Evolutionary conservation across 2,113 vertebrate genomes (phyloP).

Genomic region (Anser brachyrhynchus): DNA sequence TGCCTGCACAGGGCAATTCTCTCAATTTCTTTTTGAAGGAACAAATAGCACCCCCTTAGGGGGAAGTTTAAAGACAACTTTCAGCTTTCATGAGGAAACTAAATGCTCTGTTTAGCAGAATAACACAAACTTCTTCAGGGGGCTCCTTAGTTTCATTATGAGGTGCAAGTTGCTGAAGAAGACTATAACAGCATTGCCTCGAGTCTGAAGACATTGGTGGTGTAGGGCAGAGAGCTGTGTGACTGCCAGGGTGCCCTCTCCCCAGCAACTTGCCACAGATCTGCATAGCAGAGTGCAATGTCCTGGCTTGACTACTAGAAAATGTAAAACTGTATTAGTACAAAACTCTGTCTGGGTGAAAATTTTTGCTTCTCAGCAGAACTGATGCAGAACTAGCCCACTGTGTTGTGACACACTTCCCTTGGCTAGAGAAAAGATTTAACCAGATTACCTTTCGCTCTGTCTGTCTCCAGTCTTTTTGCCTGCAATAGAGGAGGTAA

Average conservation of each 20-base stretch:
- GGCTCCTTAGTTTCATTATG: accelerated
- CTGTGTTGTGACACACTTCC: neutral
- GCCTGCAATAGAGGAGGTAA: neutral
- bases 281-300: neutral
- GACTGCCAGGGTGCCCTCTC: neutral
- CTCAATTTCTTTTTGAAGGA: neutral
- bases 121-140: neutral
- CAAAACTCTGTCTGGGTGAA: neutral
- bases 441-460: neutral
- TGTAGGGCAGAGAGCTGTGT: neutral
- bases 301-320: neutral
- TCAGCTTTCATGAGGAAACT: neutral
- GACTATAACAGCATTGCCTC: neutral
- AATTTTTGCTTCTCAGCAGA: neutral
- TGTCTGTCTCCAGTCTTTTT: neutral
- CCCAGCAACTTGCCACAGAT: neutral
- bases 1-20: neutral
- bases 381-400: neutral
- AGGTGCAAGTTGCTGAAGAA: neutral
- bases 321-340: neutral
- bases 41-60: neutral
- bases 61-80: neutral
- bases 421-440: neutral
- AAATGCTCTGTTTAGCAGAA: neutral
- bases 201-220: neutral